Base-by-base conservation (phyloP, 2,888 invertebrate genomes). In the Drosophila fulvimacula region DNA sequence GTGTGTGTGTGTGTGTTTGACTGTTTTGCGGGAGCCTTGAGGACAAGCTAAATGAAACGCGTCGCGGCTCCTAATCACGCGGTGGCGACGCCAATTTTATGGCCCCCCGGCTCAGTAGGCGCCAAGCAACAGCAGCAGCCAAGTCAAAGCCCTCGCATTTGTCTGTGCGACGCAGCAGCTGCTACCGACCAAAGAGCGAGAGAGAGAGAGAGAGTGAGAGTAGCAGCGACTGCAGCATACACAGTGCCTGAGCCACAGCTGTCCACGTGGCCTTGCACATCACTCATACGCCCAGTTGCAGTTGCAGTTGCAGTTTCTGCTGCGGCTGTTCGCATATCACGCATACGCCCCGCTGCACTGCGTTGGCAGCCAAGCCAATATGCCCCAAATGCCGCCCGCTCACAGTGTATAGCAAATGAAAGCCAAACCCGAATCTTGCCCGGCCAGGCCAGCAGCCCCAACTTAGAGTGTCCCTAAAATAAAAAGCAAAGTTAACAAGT, bases 401-500 rank as follows among this genome's bases (percentile, higher is more conserved):
- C 5, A 42, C 42, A 51, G 36, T 19, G 64, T 64, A 41, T 63
- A 7, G 11, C 32, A 38, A 58, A 55, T 27, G 36, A 34, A 66
- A 44, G 53, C 44, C 21, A 34, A 42, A 38, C 48, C 55, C 60
- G 49, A 61, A 76, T 58, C 38, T 39, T 48, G 27, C 30, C 24
- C 9, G 30, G 30, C 30, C 30, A 30, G 27, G 30, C 27, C 27
- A 7, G 58, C 57, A 49, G 46, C 34, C 63, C 63, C 32, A 60
- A 75, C 76, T 71, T 62, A 55, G 67, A 38, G 65, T 60, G 59
- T 41, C 64, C 67, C 69, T 65, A 81, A 87, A 87, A 83, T 84
- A 84, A 83, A 82, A 84, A 83, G 76, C 85, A 74, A 87, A 83
- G 83, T 87, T 84, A 87, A 87, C 88, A 83, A 83, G 85, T 87